Evolutionary conservation across 1,140 invertebrate species (phyloP), one percentile per base, ranked within the genome.

Genomic region (Drosophila kurseongensis): DNA sequence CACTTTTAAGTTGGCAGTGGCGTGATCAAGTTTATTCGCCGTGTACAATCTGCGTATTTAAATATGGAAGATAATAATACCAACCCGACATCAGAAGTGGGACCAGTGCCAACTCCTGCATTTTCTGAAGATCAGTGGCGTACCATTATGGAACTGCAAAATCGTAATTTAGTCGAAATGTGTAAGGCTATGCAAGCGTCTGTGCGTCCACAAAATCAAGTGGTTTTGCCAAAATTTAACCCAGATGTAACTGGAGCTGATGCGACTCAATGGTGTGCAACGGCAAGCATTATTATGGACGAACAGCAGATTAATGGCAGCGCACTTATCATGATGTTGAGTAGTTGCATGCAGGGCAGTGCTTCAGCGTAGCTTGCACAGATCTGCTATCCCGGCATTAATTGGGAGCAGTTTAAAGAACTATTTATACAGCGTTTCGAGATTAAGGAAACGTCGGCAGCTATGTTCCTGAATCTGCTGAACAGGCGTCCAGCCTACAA

Each of bases 381-480:
- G 38, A 40, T 40, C 38, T 40, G 38, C 38, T 40, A 40, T 40
- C 1, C 38, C 38, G 38, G 38, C 38, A 40, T 40, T 40, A 40
- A 40, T 40, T 40, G 38, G 41, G 6, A 42, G 16, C 42, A 18
- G 42, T 44, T 44, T 44, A 44, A 42, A 23, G 40, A 56, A 42
- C 40, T 44, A n/a, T 40, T 56, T 56, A n/a, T 56, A 56, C 50
- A 52, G 50, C 50, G n/a, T n/a, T n/a, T n/a, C n/a, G n/a, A n/a
- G n/a, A n/a, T n/a, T n/a, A n/a, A n/a, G n/a, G n/a, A n/a, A n/a
- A n/a, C n/a, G n/a, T n/a, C n/a, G n/a, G n/a, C n/a, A n/a, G n/a
- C n/a, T n/a, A n/a, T n/a, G n/a, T n/a, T n/a, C n/a, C n/a, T n/a
- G n/a, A n/a, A n/a, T n/a, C n/a, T 66, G 29, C 36, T 66, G 62